Percentiles rank a stretch among this genome's conserved stretches.
phyloP scores from a whole-genome alignment of 1,140 invertebrate genomes.

The Ectropis grisescens region DNA sequence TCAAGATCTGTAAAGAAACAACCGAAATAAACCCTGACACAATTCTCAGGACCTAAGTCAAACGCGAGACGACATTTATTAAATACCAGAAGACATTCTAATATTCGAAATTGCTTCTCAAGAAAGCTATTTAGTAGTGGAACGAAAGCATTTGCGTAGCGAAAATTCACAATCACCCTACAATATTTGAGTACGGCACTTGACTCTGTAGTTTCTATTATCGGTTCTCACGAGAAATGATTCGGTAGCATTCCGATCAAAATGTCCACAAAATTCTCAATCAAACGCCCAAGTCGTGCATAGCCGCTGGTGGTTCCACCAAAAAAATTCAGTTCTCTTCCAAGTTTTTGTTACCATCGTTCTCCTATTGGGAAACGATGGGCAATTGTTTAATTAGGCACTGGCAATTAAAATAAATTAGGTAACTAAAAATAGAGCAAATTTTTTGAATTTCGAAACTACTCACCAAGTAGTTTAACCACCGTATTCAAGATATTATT shows the following conservation, averaged over 20 bases:
- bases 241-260: slow-evolving; percentile 39
- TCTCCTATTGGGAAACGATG: too few species aligned
- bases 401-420: too few species aligned
- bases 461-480: too few species aligned
- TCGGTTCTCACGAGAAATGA: slow-evolving; percentile 63
- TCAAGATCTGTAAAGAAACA: too few species aligned
- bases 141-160: slow-evolving; percentile 55
- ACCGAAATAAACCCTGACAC: slow-evolving; percentile 36
- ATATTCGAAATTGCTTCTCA: slow-evolving; percentile 46
- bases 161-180: slow-evolving; percentile 52
- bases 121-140: slow-evolving; percentile 49
- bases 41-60: slow-evolving; percentile 42
- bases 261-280: slow-evolving; percentile 47
- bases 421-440: too few species aligned
- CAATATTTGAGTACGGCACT: slow-evolving; percentile 38
- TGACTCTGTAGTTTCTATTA: slow-evolving; percentile 21
- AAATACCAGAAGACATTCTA: slow-evolving; percentile 37
- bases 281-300: slow-evolving; percentile 64
- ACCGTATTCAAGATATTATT: too few species aligned
- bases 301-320: slow-evolving; percentile 45
- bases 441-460: too few species aligned
- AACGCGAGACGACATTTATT: slow-evolving; percentile 32
- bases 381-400: too few species aligned
- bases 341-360: slow-evolving; percentile 32
- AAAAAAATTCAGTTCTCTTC: slow-evolving; percentile 46